Evolutionary conservation across 64 coral and sea anemone genomes (phyloP), one percentile per base, ranked within the genome.

Genomic region (Stichodactyla helianthus): DNA sequence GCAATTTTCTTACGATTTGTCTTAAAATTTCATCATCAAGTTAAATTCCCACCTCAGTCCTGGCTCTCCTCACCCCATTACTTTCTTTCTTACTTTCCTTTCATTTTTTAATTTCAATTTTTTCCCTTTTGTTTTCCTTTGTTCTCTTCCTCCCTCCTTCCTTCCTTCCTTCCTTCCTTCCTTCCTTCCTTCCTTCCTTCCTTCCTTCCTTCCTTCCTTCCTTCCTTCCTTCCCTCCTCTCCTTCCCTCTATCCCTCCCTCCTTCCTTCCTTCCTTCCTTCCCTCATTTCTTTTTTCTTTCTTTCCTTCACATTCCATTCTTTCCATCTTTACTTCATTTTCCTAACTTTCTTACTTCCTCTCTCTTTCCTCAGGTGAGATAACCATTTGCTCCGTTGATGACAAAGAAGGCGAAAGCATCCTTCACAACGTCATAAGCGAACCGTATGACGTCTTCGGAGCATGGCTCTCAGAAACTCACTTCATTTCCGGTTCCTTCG

Each of bases 401-500:
- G 85, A 11, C n/a, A 74, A 5, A 22, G 50, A 31, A n/a, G 56
- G 23, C 16, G 15, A 54, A 51, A 89, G n/a, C 51, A 64, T 80
- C 56, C n/a, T 97, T 85, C 88, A 93, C 79, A 53, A 62, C 4
- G 59, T 91, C 19, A 89, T 90, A 51, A 96, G 82, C 51, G 94
- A 90, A 76, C 94, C 94, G 5, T 93, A 96, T 52, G 94, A 96
- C 84, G 94, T 96, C 54, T 96, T 90, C 79, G 94, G 94, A 77
- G 89, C 94, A 5, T 96, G 94, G 94, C 52, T 96, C 10, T 90
- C 86, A 53, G 86, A 90, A 54, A 88, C 77, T 15, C 86, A 77
- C 65, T 96, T 87, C 27, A 85, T 96, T 35, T 93, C 87, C 16
- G 94, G 94, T 5, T 92, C 88, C 25, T 93, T 96, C 80, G 90